These are phyloP conservation scores for Anas georgica DNA, from an alignment of 2,797 vertebrate genomes.

Conservation along the genomic window DNA sequence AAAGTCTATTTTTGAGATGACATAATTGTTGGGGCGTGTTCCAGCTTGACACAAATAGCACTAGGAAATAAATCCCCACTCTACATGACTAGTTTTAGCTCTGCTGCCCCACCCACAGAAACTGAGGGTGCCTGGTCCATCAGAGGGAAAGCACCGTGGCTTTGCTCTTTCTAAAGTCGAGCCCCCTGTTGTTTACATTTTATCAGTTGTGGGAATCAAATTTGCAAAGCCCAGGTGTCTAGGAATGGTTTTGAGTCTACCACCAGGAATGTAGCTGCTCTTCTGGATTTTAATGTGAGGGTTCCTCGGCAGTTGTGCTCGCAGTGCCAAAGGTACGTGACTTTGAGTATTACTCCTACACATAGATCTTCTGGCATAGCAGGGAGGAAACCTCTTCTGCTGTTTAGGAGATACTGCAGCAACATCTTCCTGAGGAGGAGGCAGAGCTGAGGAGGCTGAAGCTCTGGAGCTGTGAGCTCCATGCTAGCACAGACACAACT, in stretches of 20 bases:
- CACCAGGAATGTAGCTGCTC: slow-evolving; percentile 1
- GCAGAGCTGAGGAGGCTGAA: neutral
- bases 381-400: neutral
- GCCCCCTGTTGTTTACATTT: neutral
- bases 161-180: slow-evolving; percentile 50
- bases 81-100: neutral
- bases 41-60: neutral
- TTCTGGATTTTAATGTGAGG: neutral
- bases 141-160: neutral
- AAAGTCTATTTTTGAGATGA: neutral
- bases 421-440: neutral
- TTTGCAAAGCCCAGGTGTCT: slow-evolving; percentile 60
- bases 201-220: slow-evolving; percentile 62
- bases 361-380: neutral
- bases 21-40: neutral
- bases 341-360: neutral
- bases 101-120: slow-evolving; percentile 20
- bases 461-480: neutral
- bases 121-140: neutral
- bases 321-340: neutral
- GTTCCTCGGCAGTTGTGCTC: slow-evolving; percentile 24
- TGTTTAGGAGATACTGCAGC: neutral
- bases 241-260: slow-evolving; percentile 12
- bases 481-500: neutral
- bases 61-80: neutral